Percentiles rank a stretch among this genome's conserved stretches.
These are phyloP conservation scores for Rhopalosiphum padi DNA, from an alignment of 1,140 invertebrate genomes.

Conservation along the genomic window DNA sequence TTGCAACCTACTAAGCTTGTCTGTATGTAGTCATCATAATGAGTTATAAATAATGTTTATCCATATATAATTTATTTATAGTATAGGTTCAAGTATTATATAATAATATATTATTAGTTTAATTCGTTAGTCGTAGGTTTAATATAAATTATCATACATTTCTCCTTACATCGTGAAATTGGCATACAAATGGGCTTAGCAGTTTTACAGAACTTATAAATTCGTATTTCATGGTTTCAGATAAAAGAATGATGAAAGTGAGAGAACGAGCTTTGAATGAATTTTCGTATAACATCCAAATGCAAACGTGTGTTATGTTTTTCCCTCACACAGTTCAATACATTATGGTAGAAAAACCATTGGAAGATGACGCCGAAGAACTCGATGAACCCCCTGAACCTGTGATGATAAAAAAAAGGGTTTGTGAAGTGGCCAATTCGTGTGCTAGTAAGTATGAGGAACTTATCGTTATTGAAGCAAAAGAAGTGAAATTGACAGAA, in stretches of 20 bases:
- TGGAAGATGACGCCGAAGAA: conserved; percentile 56
- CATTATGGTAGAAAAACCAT: conserved; percentile 50
- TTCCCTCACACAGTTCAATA: conserved; percentile 61
- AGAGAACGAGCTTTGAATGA: conserved; percentile 58
- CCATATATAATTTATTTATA: not conserved
- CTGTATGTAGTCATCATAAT: no score
- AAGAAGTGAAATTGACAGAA: conserved; percentile 59
- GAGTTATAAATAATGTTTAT: not conserved
- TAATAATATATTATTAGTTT: no score
- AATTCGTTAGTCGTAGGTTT: not conserved
- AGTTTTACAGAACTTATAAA: not conserved
- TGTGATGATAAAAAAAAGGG: conserved; percentile 44
- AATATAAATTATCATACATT: not conserved
- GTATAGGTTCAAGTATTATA: no score
- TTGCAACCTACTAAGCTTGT: no score
- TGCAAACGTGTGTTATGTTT: conserved; percentile 60
- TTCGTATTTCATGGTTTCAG: conserved; percentile 37
- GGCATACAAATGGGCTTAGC: not conserved
- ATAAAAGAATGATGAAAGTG: conserved; percentile 58
- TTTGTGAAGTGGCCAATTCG: conserved; percentile 5
- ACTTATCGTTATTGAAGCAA: conserved; percentile 59
- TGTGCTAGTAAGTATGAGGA: conserved; percentile 56
- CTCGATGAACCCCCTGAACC: conserved; percentile 59
- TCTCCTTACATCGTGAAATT: not conserved
- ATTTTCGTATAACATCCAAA: conserved; percentile 53